Percentiles rank a stretch among this genome's conserved stretches.
Conservation (phyloP, 2,113 vertebrate genomes). For the Cyprinodon brontotheroides region DNA sequence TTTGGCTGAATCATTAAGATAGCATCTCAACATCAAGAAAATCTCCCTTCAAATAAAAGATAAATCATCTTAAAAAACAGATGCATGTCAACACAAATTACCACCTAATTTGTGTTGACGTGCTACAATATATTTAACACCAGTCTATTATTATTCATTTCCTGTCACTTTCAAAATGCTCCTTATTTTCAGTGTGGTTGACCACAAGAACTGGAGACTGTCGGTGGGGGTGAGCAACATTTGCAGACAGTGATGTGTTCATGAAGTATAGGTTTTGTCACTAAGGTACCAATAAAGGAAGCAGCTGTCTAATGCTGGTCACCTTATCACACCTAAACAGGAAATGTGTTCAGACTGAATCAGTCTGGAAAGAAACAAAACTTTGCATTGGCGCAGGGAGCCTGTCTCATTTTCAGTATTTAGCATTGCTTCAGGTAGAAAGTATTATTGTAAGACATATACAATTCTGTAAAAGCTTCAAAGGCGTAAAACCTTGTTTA, state of each 20-base stretch:
- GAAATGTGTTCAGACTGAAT: not conserved
- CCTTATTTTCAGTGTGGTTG: slow-evolving; percentile 11
- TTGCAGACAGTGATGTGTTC: slow-evolving; percentile 13
- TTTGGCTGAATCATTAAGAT: not conserved
- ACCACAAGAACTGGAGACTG: slow-evolving; percentile 9
- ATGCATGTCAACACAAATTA: too few relatives aligned
- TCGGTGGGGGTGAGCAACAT: not conserved
- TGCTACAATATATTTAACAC: not conserved
- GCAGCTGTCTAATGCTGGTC: slow-evolving; percentile 57
- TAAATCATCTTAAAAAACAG: too few relatives aligned
- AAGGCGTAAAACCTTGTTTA: not conserved
- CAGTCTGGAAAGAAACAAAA: slow-evolving; percentile 1
- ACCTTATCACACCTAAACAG: not conserved
- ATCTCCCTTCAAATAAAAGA: too few relatives aligned
- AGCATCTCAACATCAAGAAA: not conserved
- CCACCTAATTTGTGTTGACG: not conserved
- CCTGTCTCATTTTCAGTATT: not conserved
- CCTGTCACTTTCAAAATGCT: slow-evolving; percentile 1
- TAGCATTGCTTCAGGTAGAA: not conserved
- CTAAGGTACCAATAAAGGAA: slow-evolving; percentile 52
- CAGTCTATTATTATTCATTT: not conserved
- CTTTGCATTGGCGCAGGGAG: not conserved
- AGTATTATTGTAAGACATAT: not conserved
- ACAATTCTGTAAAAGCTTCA: slow-evolving; percentile 14
- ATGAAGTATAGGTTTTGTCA: slow-evolving; percentile 35